Conservation (phyloP, 2,113 vertebrate species). For the Anarhynchus alexandrinus region DNA sequence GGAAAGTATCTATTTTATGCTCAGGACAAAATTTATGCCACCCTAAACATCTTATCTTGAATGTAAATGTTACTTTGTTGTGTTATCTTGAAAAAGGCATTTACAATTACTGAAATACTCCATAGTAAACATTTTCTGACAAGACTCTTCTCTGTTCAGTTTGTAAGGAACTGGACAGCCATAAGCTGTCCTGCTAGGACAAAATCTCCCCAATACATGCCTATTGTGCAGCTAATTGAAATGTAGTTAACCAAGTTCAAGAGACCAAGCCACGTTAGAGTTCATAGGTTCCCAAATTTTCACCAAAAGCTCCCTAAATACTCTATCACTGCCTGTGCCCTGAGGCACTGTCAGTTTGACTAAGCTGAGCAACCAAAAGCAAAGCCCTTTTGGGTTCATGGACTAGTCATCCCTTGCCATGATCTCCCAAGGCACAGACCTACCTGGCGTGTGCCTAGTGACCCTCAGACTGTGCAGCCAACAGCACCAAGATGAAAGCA, state of each 20-base stretch:
- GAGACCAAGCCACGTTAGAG: neutral
- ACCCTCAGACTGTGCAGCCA: neutral
- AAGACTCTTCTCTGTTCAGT: neutral
- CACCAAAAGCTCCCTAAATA: neutral
- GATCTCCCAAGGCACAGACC: neutral
- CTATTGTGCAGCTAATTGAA: neutral
- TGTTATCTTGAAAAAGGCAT: neutral
- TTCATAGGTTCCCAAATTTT: neutral
- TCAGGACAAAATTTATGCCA: neutral
- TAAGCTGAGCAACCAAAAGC: neutral
- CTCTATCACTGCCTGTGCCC: neutral
- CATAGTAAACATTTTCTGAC: neutral
- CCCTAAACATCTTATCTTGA: neutral
- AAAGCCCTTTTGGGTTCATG: neutral
- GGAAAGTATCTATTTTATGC: neutral
- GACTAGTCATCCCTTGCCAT: neutral
- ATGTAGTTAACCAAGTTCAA: neutral
- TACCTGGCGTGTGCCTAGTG: neutral
- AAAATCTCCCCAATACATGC: neutral
- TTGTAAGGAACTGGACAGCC: neutral
- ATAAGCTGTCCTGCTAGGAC: neutral
- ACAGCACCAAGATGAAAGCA: neutral
- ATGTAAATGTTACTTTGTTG: neutral
- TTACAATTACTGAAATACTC: neutral
- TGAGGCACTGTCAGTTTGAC: neutral